Evolutionary conservation across 2,113 vertebrate genomes (phyloP).

Genomic region (Hiodon tergisus): DNA sequence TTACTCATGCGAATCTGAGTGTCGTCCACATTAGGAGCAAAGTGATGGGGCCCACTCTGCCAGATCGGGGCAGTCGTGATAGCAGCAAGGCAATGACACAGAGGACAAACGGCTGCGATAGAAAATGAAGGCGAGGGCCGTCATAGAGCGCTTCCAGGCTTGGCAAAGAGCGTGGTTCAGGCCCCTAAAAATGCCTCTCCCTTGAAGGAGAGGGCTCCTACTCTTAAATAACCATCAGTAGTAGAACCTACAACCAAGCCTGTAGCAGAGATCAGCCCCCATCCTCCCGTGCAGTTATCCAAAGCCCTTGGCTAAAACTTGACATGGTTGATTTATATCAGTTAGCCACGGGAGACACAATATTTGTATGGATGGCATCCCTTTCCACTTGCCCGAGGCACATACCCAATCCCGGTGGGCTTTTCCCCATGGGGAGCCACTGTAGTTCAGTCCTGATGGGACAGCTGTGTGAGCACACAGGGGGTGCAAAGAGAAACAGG

Average conservation of each 20-base stretch:
- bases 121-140: background rate
- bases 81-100: too few relatives aligned
- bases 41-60: too few relatives aligned
- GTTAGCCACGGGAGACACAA: slow-evolving; percentile 19
- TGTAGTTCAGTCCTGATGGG: slow-evolving; percentile 11
- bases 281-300: background rate
- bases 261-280: background rate
- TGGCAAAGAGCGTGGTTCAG: background rate
- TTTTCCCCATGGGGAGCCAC: slow-evolving; percentile 1
- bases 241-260: slow-evolving; percentile 5
- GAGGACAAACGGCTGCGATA: too few relatives aligned
- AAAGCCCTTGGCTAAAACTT: slow-evolving; percentile 12
- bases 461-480: background rate
- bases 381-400: slow-evolving; percentile 1
- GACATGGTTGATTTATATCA: slow-evolving; percentile 25
- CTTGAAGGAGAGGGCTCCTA: background rate
- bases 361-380: slow-evolving; percentile 15
- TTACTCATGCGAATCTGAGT: too few relatives aligned
- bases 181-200: too few relatives aligned
- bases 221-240: background rate
- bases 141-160: background rate
- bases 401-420: background rate
- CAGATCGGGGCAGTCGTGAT: too few relatives aligned
- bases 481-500: too few relatives aligned
- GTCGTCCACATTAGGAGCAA: too few relatives aligned